Evolutionary conservation across 2,113 vertebrate genomes (phyloP), one percentile per base, ranked within the genome.

Genomic region (Hyperopisus bebe): DNA sequence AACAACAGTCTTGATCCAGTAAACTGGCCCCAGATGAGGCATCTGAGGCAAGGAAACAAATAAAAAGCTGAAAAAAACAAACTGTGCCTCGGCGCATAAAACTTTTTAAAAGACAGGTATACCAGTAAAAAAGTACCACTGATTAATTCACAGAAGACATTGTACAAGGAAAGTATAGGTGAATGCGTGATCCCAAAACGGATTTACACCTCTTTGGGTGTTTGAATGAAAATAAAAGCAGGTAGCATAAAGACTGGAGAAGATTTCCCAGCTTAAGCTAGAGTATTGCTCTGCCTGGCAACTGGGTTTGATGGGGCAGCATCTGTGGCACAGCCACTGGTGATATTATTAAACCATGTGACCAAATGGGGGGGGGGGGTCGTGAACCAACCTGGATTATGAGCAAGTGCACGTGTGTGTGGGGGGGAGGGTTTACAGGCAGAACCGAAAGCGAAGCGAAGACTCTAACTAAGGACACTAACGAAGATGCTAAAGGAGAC

Each of bases 1-100:
- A 88, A 97, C 97, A 98, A 98, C 97, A 98, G 97, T 98, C 97
- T 95, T 95, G 88, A 96, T 97, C 95, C 96, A 97, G 96, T 97
- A 97, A 95, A 96, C 94, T 93, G 95, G 96, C 96, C 95, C 96
- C 96, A 96, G 94, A 94, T 95, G 95, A 96, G 96, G 95, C 92
- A 93, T 95, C 89, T 91, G 90, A 96, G 95, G 94, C 94, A 95
- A 95, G 95, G 95, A 96, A 95, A 88, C 24, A 83, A 91, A 90
- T 53, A 77, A 39, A 85, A 85, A 86, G 90, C 90, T 58, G 83
- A 85, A 47, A 90, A 80, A 90, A 91, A 91, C 91, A 91, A 91
- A 85, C 70, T 92, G 89, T 88, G 90, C 92, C 88, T 90, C 89
- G 90, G 92, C 53, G 85, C 91, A 93, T 87, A 94, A 55, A 74